Percentiles rank a stretch among this genome's conserved stretches.
These are phyloP conservation scores for Zaprionus obscuricornis DNA, from an alignment of 2,888 invertebrate species.

Conservation along the genomic window DNA sequence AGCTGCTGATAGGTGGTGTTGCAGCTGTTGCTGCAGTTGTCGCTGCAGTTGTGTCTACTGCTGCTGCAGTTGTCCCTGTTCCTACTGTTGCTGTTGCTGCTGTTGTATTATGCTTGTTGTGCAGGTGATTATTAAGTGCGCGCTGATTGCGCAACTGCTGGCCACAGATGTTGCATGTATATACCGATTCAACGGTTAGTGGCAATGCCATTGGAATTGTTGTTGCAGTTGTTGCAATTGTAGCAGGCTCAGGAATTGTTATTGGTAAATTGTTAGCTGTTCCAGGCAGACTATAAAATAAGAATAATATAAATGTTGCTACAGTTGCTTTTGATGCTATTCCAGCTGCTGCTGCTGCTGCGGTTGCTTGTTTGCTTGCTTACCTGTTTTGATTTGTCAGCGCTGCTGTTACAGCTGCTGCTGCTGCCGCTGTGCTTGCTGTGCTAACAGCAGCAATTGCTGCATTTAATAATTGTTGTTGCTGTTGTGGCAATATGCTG, in stretches of 20 bases:
- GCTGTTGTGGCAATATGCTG: slow-evolving; percentile 54
- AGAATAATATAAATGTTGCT: not conserved
- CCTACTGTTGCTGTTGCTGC: not conserved
- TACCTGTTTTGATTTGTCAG: too few relatives aligned
- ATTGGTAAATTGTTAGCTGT: not conserved
- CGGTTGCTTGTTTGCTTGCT: slow-evolving; percentile 14
- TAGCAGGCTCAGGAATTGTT: not conserved
- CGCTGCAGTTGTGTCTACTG: too few relatives aligned
- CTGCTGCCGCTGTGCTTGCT: not conserved
- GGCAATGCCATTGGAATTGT: not conserved
- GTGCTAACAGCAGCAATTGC: slow-evolving; percentile 41
- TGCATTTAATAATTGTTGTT: slow-evolving; percentile 49
- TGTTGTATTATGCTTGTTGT: slow-evolving; percentile 46
- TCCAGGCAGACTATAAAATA: slow-evolving; percentile 16
- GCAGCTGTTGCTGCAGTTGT: slow-evolving; percentile 2
- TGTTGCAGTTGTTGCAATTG: not conserved
- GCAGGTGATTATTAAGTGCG: slow-evolving; percentile 55
- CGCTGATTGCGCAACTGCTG: slow-evolving; percentile 50
- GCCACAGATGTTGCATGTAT: slow-evolving; percentile 47
- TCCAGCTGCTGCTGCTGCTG: slow-evolving; percentile 16
- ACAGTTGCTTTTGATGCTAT: slow-evolving; percentile 38
- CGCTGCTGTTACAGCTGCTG: slow-evolving; percentile 1
- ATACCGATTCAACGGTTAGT: slow-evolving; percentile 15
- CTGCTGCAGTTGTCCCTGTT: too few relatives aligned
- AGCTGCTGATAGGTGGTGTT: slow-evolving; percentile 13